phyloP scores from a whole-genome alignment of 2,797 vertebrate genomes.

The Picus viridis region DNA sequence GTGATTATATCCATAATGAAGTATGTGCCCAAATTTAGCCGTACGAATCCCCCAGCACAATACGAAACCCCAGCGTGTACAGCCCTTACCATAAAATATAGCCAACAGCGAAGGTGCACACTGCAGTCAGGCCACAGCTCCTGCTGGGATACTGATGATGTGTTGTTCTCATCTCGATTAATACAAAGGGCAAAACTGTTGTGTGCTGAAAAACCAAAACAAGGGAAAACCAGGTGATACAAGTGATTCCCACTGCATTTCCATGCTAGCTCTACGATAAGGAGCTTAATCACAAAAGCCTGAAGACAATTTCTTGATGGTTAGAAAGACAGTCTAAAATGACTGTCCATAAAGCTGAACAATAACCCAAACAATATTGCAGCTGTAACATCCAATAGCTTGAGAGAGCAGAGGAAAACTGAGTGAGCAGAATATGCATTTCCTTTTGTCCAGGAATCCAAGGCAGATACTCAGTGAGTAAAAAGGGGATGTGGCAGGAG shows the following conservation, averaged over 20 bases:
- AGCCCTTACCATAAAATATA: conserved; percentile 94
- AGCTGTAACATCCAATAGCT: background rate
- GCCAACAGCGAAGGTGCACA: conserved; percentile 88
- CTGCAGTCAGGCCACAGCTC: conserved; percentile 86
- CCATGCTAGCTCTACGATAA: background rate
- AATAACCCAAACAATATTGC: background rate
- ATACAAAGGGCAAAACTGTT: conserved; percentile 96
- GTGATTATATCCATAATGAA: conserved; percentile 78
- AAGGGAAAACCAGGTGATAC: conserved; percentile 63
- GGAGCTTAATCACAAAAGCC: background rate
- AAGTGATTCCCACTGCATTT: conserved; percentile 20
- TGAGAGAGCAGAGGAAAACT: background rate
- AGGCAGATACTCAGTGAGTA: background rate
- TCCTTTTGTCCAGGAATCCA: background rate
- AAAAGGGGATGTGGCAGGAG: background rate
- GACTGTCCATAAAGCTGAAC: background rate
- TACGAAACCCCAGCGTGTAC: conserved; percentile 62
- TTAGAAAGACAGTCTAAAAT: background rate
- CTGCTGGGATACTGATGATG: conserved; percentile 94
- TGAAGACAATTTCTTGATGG: background rate
- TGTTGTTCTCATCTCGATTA: conserved; percentile 98
- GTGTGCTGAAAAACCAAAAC: conserved; percentile 86
- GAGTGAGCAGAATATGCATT: background rate
- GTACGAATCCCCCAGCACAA: conserved; percentile 65
- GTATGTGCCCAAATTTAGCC: conserved; percentile 78